Conservation (phyloP, 2,113 vertebrate genomes). For the Hyperopisus bebe region DNA sequence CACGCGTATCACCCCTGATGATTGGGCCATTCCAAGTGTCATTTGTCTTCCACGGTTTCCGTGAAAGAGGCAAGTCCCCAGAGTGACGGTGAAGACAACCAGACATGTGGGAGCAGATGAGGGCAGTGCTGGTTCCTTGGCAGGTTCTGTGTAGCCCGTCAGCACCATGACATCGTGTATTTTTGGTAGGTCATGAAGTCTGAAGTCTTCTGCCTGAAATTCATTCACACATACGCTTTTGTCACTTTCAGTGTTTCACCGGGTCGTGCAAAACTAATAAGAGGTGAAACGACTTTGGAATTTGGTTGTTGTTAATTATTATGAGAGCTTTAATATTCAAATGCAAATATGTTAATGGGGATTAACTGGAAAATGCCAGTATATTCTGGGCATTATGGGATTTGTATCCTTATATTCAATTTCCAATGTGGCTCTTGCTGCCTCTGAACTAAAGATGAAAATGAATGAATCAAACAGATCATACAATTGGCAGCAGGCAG, state of each 20-base stretch:
- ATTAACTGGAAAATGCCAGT: neutral
- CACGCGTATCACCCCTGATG: conserved; percentile 12
- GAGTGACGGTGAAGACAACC: conserved; percentile 54
- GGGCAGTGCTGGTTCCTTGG: conserved; percentile 30
- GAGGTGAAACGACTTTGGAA: neutral
- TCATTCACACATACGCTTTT: neutral
- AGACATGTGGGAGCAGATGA: conserved; percentile 37
- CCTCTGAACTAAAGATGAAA: neutral
- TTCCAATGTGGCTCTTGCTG: neutral
- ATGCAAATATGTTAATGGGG: neutral
- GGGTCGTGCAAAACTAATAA: neutral
- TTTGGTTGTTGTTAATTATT: neutral
- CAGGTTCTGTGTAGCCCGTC: conserved; percentile 15
- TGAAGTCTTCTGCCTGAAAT: conserved; percentile 11
- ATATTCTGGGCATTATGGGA: neutral
- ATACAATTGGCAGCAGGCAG: neutral
- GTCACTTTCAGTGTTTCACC: conserved; percentile 19
- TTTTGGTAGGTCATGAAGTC: conserved; percentile 31
- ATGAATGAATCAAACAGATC: neutral
- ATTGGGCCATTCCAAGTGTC: conserved; percentile 26
- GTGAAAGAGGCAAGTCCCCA: conserved; percentile 29
- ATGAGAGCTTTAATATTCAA: neutral
- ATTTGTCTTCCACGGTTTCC: conserved; percentile 10
- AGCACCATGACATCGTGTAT: conserved; percentile 27
- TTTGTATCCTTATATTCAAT: neutral